Evolutionary conservation across 2,888 invertebrate genomes (phyloP).

Genomic region (Nephrotoma flavescens): DNA sequence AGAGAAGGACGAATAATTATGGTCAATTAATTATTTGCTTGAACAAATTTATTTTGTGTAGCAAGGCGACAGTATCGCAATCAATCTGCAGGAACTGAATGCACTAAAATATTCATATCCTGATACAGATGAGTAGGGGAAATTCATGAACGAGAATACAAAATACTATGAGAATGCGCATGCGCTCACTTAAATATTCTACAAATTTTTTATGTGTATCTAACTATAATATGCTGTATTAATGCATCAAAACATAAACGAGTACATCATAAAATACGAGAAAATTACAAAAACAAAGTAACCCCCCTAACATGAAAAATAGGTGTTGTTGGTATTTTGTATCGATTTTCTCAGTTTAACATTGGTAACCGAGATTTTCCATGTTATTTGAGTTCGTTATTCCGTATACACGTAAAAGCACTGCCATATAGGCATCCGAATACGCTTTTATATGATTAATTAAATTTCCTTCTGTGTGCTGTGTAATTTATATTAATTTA

Average conservation of each 20-base stretch:
- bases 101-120: not conserved
- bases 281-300: not conserved
- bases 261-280: not conserved
- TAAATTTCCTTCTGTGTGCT: not conserved
- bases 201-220: not conserved
- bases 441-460: not conserved
- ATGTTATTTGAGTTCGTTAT: not conserved
- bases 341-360: not conserved
- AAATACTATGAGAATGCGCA: not conserved
- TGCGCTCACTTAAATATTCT: not conserved
- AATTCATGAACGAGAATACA: not conserved
- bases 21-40: no score
- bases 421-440: not conserved
- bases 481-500: not conserved
- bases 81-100: not conserved
- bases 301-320: not conserved
- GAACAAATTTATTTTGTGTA: no score
- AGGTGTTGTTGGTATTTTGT: not conserved
- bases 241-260: not conserved
- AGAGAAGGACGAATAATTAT: no score
- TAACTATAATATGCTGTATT: no score
- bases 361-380: not conserved
- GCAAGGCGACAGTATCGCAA: no score
- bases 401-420: not conserved
- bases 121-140: not conserved